phyloP scores from a whole-genome alignment of 1,140 invertebrate genomes.

The Microvelia longipes region DNA sequence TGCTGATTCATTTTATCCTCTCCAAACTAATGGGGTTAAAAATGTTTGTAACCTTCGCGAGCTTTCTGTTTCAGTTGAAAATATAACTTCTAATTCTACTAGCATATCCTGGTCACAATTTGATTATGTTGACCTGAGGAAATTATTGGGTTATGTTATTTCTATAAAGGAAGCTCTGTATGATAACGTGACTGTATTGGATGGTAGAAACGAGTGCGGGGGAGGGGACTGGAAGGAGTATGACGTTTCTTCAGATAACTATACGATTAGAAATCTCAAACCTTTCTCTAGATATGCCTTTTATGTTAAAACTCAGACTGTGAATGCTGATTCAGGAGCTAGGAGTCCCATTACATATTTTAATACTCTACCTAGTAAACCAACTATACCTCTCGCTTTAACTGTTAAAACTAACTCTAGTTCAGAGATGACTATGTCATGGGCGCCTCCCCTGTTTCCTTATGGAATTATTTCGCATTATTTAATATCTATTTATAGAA shows the following conservation, averaged over 20 bases:
- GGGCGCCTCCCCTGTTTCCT: conserved; percentile 53
- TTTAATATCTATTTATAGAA: conserved; percentile 43
- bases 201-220: conserved; percentile 68
- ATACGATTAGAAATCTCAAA: conserved; percentile 45
- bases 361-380: conserved; percentile 52
- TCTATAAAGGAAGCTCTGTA: conserved; percentile 38
- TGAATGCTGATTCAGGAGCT: conserved; percentile 47
- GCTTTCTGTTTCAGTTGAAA: conserved; percentile 13
- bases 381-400: conserved; percentile 44
- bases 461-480: conserved; percentile 75
- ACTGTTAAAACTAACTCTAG: conserved; percentile 37
- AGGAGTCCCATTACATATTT: conserved; percentile 51
- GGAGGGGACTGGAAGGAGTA: conserved; percentile 41
- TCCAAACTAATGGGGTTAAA: conserved; percentile 77
- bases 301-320: conserved; percentile 77
- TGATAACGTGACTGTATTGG: conserved; percentile 59
- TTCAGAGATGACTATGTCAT: conserved; percentile 42
- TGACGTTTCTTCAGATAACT: conserved; percentile 24
- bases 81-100: neutral
- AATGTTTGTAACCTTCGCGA: conserved; percentile 52
- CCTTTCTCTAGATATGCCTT: conserved; percentile 77
- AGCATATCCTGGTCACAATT: neutral
- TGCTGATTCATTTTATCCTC: conserved; percentile 48
- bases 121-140: neutral
- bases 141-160: conserved; percentile 9